Evolutionary conservation across 2,113 vertebrate genomes (phyloP), one percentile per base, ranked within the genome.

Genomic region (Platichthys stellatus): DNA sequence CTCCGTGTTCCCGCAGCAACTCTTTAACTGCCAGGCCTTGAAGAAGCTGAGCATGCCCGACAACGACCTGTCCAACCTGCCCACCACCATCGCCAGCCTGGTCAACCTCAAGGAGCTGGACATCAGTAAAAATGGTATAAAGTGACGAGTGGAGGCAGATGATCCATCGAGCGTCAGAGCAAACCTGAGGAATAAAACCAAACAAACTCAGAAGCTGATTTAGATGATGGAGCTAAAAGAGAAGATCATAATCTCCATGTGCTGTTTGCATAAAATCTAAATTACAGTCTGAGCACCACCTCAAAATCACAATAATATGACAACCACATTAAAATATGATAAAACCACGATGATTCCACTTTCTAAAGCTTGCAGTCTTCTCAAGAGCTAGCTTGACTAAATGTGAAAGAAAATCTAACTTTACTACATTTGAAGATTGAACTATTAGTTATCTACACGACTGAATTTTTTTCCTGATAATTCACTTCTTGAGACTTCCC

Each of bases 51-150:
- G 98, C 88, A 97, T 99, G 71, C 97, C 97, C 10, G 98, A 99
- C 92, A 99, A 99, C 28, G 98, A 99, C 94, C 96, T 99, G 65
- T 97, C 98, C 77, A 98, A 89, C 82, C 95, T 99, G 92, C 98
- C 98, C 47, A 96, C 97, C 81, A 95, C 96, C 84, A 98, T 99
- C 75, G 97, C 98, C 91, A 98, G 96, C 94, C 94, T 99, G 94
- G 97, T 97, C 81, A 99, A 99, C 91, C 96, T 99, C 84, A 97
- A 96, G 78, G 98, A 99, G 93, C 95, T 99, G 61, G 98, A 99
- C 94, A 99, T 99, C 94, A 99, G 98, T 95, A 99, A 99, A 95
- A 99, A 99, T 57, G 98, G 98, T 99, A 96, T 1, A 76, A 17
- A 24, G 17, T 1, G 7, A 13, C 1, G 23, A 26, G 3, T 0